Conservation (phyloP, 92 coral and sea anemone genomes). For the Palythoa grandiflora region DNA sequence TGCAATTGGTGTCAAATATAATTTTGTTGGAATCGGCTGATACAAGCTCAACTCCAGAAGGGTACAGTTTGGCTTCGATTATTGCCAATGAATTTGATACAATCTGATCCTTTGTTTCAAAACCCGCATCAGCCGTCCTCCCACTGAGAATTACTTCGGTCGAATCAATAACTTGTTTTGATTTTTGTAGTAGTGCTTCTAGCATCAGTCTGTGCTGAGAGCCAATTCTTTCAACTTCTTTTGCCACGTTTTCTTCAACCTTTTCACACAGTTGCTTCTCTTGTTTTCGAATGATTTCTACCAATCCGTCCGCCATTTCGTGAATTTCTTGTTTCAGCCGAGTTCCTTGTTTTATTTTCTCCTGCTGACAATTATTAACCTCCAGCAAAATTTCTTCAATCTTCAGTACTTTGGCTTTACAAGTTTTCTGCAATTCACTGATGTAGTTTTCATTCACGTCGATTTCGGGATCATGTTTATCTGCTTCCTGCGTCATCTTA, state of each 20-base stretch:
- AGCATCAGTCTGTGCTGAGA: background rate
- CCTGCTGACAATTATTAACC: slow-evolving; percentile 61
- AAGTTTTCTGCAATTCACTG: slow-evolving; percentile 68
- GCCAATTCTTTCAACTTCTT: slow-evolving; percentile 56
- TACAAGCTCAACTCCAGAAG: slow-evolving; percentile 53
- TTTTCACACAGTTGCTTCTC: slow-evolving; percentile 62
- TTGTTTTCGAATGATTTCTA: slow-evolving; percentile 61
- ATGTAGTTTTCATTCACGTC: slow-evolving; percentile 67
- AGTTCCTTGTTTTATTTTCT: slow-evolving; percentile 63
- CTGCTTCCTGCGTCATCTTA: background rate
- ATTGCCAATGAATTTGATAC: slow-evolving; percentile 54
- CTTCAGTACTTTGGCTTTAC: slow-evolving; percentile 67
- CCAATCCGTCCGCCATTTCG: slow-evolving; percentile 68
- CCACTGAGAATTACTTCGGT: slow-evolving; percentile 17
- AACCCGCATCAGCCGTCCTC: background rate
- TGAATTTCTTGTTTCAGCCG: slow-evolving; percentile 70
- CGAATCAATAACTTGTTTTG: slow-evolving; percentile 38
- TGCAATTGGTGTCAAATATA: slow-evolving; percentile 74
- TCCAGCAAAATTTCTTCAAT: slow-evolving; percentile 74
- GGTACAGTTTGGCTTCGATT: slow-evolving; percentile 64
- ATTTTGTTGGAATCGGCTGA: slow-evolving; percentile 68
- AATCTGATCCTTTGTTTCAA: slow-evolving; percentile 32
- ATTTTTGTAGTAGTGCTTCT: slow-evolving; percentile 61
- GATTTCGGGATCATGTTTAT: slow-evolving; percentile 48
- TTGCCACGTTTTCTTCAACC: slow-evolving; percentile 67